These are phyloP conservation scores for Pogonophryne albipinna DNA, from an alignment of 2,797 vertebrate species.

Conservation along the genomic window DNA sequence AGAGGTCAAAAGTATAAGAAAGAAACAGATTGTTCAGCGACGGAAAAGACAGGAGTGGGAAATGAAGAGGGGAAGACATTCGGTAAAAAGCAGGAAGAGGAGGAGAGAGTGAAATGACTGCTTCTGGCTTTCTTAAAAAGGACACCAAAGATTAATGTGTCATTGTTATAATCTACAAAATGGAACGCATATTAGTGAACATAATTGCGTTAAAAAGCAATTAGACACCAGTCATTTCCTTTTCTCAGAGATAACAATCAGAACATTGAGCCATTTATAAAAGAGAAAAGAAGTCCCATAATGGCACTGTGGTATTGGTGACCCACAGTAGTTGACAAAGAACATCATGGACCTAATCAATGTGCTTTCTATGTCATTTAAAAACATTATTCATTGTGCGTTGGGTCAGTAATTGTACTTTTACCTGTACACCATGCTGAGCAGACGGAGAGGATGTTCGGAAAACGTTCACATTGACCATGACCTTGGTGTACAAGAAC, in stretches of 20 bases:
- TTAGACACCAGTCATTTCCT: constrained; percentile 67
- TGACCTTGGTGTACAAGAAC: constrained; percentile 42
- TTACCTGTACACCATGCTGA: not conserved
- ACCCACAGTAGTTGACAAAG: constrained; percentile 17
- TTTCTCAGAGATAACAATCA: constrained; percentile 66
- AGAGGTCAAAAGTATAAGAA: constrained; percentile 47
- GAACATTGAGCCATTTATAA: constrained; percentile 65
- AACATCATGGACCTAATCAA: constrained; percentile 19
- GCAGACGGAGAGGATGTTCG: constrained; percentile 1
- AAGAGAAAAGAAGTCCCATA: constrained; percentile 50
- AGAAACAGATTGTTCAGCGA: constrained; percentile 63
- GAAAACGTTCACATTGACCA: constrained; percentile 11
- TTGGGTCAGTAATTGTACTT: not conserved
- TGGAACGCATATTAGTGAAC: constrained; percentile 67
- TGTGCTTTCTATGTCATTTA: not conserved
- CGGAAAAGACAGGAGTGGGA: constrained; percentile 37
- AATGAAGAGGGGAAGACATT: constrained; percentile 21
- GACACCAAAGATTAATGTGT: constrained; percentile 71
- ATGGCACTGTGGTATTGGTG: constrained; percentile 15
- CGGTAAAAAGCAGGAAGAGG: constrained; percentile 25
- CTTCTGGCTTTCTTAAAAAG: constrained; percentile 55
- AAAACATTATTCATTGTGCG: not conserved
- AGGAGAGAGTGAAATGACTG: constrained; percentile 31
- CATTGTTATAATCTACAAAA: constrained; percentile 58
- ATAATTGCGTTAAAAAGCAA: constrained; percentile 77